Base-by-base conservation (phyloP, 2,113 vertebrate species). In the Grammatotria lemairii region DNA sequence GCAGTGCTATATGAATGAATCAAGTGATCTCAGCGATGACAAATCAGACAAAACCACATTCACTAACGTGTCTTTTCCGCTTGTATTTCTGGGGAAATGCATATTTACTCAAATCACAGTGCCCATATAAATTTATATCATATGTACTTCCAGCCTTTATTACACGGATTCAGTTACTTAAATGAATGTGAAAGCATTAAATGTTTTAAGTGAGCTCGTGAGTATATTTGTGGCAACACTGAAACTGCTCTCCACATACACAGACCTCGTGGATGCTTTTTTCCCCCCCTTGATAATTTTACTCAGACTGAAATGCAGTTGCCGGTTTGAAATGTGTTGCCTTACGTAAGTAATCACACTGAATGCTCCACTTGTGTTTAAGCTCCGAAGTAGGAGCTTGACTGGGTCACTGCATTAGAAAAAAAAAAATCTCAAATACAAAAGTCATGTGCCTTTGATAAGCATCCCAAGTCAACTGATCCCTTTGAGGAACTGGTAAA, bases 231-330 rank as follows among this genome's bases (percentile, higher is more conserved):
- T 21, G 9, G 33, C 6, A 38, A 70, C 47, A 49, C 45, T 21
- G 40, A 42, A 49, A 16, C 8, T 47, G 40, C 54, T 55, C 35
- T 86, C 9, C 47, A 8, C 42, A 63, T 83, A 89, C 26, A 58
- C 80, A 23, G 49, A 40, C 86, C 85, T 93, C 38, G 65, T 84
- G 81, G 31, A n/a, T 86, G 54, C 65, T 91, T 87, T 88, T 26
- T 31, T 2, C 1, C 78, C 68, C 73, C 38, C 35, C 78, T 87
- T 54, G 63, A 83, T 88, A 87, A 75, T 85, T 82, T 91, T 83
- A 88, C 84, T 89, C 51, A 82, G 78, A 63, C 88, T 79, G 91
- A 93, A 93, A 92, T 87, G 53, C 75, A 91, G 91, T 91, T 91
- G 83, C 70, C 8, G 4, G n/a, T 45, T 63, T 84, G 65, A 92